These are phyloP conservation scores for Sardinella longiceps DNA, from an alignment of 2,797 vertebrate genomes.

Conservation along the genomic window DNA sequence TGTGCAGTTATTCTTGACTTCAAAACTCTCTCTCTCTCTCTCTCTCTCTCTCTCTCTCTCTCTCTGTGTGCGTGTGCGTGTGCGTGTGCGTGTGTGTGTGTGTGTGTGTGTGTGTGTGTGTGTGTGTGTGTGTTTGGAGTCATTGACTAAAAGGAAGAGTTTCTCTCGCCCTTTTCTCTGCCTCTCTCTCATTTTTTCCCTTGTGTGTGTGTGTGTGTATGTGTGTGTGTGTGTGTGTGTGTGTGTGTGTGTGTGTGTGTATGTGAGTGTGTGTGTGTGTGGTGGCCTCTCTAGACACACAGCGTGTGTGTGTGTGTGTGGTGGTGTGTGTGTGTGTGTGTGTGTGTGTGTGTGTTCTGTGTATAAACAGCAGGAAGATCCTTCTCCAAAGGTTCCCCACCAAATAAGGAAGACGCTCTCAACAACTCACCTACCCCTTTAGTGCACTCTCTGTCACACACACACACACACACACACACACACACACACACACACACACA, in stretches of 20 bases:
- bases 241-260: neutral
- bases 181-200: slow-evolving; percentile 52
- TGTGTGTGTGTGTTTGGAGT: neutral
- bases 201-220: slow-evolving; percentile 45
- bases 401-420: slow-evolving; percentile 53
- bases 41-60: neutral
- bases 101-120: neutral
- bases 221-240: neutral
- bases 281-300: slow-evolving; percentile 45
- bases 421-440: slow-evolving; percentile 49
- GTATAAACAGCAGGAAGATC: slow-evolving; percentile 44
- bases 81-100: no score
- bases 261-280: slow-evolving; percentile 12
- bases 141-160: no score
- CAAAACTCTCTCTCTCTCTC: no score
- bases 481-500: neutral
- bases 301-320: slow-evolving; percentile 35
- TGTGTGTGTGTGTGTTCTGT: slow-evolving; percentile 39
- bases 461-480: neutral
- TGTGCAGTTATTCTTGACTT: no score
- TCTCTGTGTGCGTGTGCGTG: neutral
- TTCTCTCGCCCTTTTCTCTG: no score
- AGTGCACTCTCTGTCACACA: neutral
- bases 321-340: slow-evolving; percentile 37
- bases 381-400: slow-evolving; percentile 36